Conservation (phyloP, 2,797 vertebrate species). For the Tragelaphus oryx region DNA sequence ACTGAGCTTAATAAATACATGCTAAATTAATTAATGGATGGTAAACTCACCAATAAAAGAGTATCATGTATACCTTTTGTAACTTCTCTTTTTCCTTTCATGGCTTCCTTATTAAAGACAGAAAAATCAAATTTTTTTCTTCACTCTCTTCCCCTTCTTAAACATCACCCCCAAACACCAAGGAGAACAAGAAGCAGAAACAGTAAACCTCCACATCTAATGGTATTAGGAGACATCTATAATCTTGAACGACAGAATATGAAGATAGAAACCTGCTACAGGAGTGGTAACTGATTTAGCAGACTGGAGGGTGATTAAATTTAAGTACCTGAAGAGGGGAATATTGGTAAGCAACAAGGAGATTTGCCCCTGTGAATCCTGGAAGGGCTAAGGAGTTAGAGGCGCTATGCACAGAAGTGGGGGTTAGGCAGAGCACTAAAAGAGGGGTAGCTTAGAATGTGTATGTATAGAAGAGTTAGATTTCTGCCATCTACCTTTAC, state of each 20-base stretch:
- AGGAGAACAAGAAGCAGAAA: slow-evolving; percentile 3
- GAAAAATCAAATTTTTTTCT: background rate
- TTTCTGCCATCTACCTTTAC: background rate
- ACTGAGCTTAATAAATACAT: slow-evolving; percentile 4
- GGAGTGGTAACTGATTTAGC: background rate
- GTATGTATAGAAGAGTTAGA: background rate
- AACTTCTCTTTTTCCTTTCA: slow-evolving; percentile 12
- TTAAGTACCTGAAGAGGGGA: background rate
- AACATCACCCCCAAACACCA: background rate
- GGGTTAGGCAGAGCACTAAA: background rate
- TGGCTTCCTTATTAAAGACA: slow-evolving; percentile 24
- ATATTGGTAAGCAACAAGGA: slow-evolving; percentile 2
- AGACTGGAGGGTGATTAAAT: background rate
- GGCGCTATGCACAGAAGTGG: background rate
- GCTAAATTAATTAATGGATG: slow-evolving; percentile 27
- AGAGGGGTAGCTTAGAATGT: background rate
- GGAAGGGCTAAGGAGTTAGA: background rate
- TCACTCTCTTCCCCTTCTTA: slow-evolving; percentile 6
- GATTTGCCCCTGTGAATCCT: background rate
- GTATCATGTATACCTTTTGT: background rate
- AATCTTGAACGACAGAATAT: slow-evolving; percentile 13
- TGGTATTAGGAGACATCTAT: background rate
- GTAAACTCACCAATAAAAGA: slow-evolving; percentile 29
- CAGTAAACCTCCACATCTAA: background rate
- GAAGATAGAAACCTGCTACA: slow-evolving; percentile 1